Base-by-base conservation (phyloP, 2,888 invertebrate species). In the Petrophora chlorosata region DNA sequence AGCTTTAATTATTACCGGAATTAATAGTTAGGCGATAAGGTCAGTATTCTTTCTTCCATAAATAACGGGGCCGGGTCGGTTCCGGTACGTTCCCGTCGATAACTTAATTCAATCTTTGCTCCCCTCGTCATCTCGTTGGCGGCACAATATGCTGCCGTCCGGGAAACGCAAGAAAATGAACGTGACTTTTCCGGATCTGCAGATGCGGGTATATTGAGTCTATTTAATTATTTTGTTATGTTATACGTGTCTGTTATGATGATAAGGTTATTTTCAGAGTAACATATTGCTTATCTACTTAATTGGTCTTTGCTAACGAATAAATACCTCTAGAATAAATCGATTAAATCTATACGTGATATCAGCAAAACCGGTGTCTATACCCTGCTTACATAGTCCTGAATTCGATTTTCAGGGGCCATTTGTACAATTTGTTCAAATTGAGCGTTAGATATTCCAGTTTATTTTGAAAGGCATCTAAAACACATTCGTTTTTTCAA, bases 51-150 rank as follows among this genome's bases (percentile, higher is more conserved):
- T 73, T 71, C 70, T 69, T 61, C 73, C 77, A 85, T 86, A 84
- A 83, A 86, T 85, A 81, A 80, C 69, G 63, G 49, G 62, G 63
- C 65, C 66, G 61, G 71, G 73, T 66, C 65, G 73, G 64, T 70
- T 68, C 73, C 64, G 69, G 69, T 63, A 65, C 70, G 63, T 70
- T 70, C 72, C 66, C 75, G 73, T 73, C 78, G 79, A 86, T 85
- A 82, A 82, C 76, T 83, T 87, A 87, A 87, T 87, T 86, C 85
- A 82, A 86, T 86, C 80, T 80, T 72, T 61, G 70, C 74, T 77
- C 82, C 86, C 87, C 82, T 79, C 80, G 73, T 85, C 82, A 80
- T 77, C 70, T 67, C 64, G 54, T 51, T 56, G 55, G 53, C 53
- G 54, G 51, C 52, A 73, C 77, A 79, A 79, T 82, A 82, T 76